Evolutionary conservation across 2,888 invertebrate species (phyloP), one percentile per base, ranked within the genome.

Genomic region (Clivina fossor): DNA sequence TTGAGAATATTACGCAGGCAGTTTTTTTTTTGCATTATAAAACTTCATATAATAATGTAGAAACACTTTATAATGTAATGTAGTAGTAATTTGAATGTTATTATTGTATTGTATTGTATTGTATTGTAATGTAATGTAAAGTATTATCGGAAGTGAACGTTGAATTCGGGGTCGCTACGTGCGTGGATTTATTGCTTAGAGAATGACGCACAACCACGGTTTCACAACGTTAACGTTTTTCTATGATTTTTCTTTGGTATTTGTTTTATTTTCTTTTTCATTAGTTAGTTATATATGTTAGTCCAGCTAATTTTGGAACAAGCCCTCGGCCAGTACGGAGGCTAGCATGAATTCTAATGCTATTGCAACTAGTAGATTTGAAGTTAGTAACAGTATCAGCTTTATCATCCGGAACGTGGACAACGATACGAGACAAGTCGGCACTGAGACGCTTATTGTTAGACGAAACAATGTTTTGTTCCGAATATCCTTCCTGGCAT

Each of bases 111-210:
- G n/a, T n/a, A n/a, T n/a, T n/a, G n/a, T n/a, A n/a, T n/a, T n/a
- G n/a, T n/a, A n/a, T n/a, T n/a, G n/a, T n/a, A n/a, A n/a, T 20
- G 22, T 33, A 47, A 47, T n/a, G 47, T 32, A 44, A 44, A 20
- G 32, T 32, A 32, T 32, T 32, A 47, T 47, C 47, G 47, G 33
- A 47, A 47, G 33, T 47, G 33, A 33, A 33, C 20, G 47, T 47
- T 47, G 33, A 33, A 47, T 33, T 47, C 32, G 33, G 47, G 32
- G 22, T 33, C 47, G 53, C 53, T 41, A 51, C 51, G 41, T 18
- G 37, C 43, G 44, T 53, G 43, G 44, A 44, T 53, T 53, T 53
- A 53, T 53, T 53, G 53, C 53, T 53, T 53, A 53, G 43, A 53
- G 44, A 53, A 44, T 49, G 40, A 49, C 49, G 49, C 49, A 49